Evolutionary conservation across 2,797 vertebrate genomes (phyloP), one percentile per base, ranked within the genome.

Genomic region (Echeneis naucrates): DNA sequence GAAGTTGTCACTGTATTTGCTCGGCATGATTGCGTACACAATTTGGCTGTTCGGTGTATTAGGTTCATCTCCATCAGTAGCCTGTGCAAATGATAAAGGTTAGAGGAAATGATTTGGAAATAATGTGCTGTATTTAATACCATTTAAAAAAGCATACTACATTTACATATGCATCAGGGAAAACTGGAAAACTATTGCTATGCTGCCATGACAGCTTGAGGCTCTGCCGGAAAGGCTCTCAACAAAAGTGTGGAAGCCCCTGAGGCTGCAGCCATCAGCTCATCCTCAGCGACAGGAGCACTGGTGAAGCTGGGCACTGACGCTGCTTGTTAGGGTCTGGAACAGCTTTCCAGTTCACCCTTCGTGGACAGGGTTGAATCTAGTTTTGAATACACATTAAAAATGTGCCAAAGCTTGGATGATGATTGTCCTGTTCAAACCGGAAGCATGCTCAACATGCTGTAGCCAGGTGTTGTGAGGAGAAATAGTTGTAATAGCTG

Each of bases 31-130:
- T 47, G 0, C 68, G 77, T 85, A 99, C 40, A 87, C 40, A 53
- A 99, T 54, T 38, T 74, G 0, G n/a, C 96, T 98, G 89, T 99
- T 99, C 50, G 0, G 11, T 16, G 85, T 95, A 2, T 1, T 38
- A 2, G 92, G 83, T 7, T 98, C 89, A 0, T 99, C 98, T 0
- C 85, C 84, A 77, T 99, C 98, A 0, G 88, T 90, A 52, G 97
- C 97, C 98, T 99, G 81, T 69, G 23, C 23, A 78, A 52, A 73
- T 32, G 2, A 68, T 40, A 75, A 23, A 64, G 10, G 62, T 45
- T 9, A 69, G 4, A 47, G 13, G 38, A 56, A 83, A 68, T 6
- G 10, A 12, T 51, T 7, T 47, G 24, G 0, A 13, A 53, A n/a
- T 19, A 27, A 26, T 1, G 26, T 1, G 30, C 58, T 2, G 38